Evolutionary conservation across 2,113 vertebrate species (phyloP), one percentile per base, ranked within the genome.

Genomic region (Oreamnos americanus): DNA sequence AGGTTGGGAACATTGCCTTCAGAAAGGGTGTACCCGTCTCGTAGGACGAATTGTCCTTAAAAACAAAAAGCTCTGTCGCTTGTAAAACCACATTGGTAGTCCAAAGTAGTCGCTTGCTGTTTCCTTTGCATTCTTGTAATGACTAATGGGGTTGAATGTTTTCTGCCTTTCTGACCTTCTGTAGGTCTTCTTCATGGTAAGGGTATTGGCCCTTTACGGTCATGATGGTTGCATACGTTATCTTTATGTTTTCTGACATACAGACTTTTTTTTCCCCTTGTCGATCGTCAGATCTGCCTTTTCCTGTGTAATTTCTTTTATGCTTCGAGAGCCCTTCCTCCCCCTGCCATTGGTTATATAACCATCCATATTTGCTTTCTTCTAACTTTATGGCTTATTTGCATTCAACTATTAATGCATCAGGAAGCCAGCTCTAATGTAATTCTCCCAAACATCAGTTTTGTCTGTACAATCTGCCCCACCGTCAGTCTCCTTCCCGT

Each of bases 201-300:
- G 28, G 11, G 8, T 10, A 0, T 49, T 19, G 5, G 39, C 12
- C 21, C 16, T n/a, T 53, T 51, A 17, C 0, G 12, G 16, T 45
- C 62, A 4, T 13, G 4, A 23, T 26, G 4, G 12, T 7, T 45
- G 13, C 45, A 2, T 1, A 1, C 33, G 13, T 30, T 30, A 11
- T n/a, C 36, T 49, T 67, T 33, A 5, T 16, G 47, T 10, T 33
- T 78, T 83, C 53, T 79, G 55, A 67, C 64, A 58, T 17, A 5
- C 3, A 30, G 30, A 30, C 23, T 2, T 49, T 81, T 91, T 78
- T 67, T 49, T 33, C 10, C 2, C 30, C 47, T 85, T 83, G 33
- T 58, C 30, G 7, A 15, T 36, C 12, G 2, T 51, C 33, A 78
- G 39, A 19, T 58, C 26, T 36, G 1, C 11, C 6, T 81, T 64